Base-by-base conservation (phyloP, 2,797 vertebrate genomes). In the Sebastolobus altivelis region DNA sequence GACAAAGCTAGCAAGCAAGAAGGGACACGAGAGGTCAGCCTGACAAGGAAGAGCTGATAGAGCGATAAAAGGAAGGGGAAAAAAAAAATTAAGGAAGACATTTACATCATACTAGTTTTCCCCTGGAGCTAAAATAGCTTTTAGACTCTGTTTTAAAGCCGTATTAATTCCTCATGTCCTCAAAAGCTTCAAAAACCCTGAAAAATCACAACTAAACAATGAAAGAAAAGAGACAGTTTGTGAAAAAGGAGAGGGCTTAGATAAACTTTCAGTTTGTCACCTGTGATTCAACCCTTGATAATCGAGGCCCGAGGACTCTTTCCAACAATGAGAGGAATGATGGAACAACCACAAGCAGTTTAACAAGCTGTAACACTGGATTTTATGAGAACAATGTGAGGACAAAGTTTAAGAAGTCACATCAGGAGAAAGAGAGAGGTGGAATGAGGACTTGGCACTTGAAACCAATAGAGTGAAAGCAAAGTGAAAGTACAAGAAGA, bases 201-300 rank as follows among this genome's bases (percentile, higher is more conserved):
- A 33, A 62, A 58, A 67, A 59, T 40, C 10, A 22, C 20, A 31
- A 49, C 22, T 13, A 3, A 60, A n/a, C 2, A 20, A 4, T 55
- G 8, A 58, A 10, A 52, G 4, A 40, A 54, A 60, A 3, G 12
- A 56, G 31, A 5, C n/a, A 38, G 65, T 31, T 16, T 7, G 16
- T 18, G 5, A 65, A 6, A 65, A 2, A 29, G 22, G 59, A 49
- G 49, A 69, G 10, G 37, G 61, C 5, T 69, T 14, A 13, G 16
- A 52, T 20, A 31, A 33, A 70, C 84, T 90, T 90, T 90, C 88
- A 77, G 65, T 91, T 88, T 88, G 67, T 59, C 38, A 33, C 33
- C 9, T 25, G 0, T 2, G 25, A 54, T 54, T 75, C 1, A 63
- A 11, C 8, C 33, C 7, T 14, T 46, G 25, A 72, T 59, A 27